phyloP scores from a whole-genome alignment of 2,113 vertebrate species.

The Cebus imitator region DNA sequence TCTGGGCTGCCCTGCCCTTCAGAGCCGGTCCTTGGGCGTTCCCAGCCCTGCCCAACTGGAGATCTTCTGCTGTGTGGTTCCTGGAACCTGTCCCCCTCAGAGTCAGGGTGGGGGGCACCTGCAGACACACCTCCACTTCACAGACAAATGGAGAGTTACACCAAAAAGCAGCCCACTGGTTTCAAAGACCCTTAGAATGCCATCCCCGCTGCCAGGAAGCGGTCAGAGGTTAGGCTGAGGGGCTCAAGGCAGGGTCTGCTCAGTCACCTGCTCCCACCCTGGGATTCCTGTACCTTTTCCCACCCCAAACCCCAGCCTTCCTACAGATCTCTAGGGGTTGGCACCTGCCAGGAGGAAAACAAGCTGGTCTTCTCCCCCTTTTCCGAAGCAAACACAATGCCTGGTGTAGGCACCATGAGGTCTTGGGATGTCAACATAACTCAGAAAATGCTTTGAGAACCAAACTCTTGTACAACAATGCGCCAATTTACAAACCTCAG shows the following conservation, averaged over 20 bases:
- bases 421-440: not conserved
- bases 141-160: not conserved
- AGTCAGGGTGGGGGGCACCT: not conserved
- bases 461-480: not conserved
- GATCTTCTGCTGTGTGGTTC: not conserved
- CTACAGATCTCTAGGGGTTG: not conserved
- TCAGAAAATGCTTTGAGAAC: not conserved
- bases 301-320: not conserved
- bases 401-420: not conserved
- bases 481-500: not conserved
- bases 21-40: not conserved
- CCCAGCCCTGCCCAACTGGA: not conserved
- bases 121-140: not conserved
- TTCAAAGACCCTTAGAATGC: not conserved
- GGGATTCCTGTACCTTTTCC: not conserved
- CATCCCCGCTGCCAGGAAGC: accelerated
- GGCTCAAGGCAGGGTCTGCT: no score
- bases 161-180: not conserved
- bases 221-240: no score
- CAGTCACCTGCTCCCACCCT: accelerated
- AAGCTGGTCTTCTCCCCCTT: not conserved
- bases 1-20: not conserved
- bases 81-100: not conserved
- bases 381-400: not conserved
- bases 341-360: not conserved